These are phyloP conservation scores for Sarcophaga caerulescens DNA, from an alignment of 2,888 invertebrate genomes.

Conservation along the genomic window DNA sequence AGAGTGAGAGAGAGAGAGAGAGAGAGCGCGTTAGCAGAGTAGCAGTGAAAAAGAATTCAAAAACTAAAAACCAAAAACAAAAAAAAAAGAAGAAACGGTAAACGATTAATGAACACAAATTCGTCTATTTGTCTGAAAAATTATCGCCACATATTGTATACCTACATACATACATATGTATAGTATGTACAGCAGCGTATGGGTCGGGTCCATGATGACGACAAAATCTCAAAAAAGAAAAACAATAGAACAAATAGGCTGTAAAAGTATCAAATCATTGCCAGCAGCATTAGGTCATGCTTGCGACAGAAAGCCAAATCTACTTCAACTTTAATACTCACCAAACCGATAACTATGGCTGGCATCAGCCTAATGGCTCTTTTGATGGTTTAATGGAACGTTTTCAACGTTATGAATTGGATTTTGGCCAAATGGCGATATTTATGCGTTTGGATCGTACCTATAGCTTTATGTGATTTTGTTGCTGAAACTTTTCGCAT, in stretches of 20 bases:
- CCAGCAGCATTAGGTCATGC: neutral
- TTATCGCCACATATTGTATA: conserved; percentile 4
- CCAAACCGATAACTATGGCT: conserved; percentile 82
- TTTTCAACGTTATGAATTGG: conserved; percentile 83
- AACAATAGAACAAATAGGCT: neutral
- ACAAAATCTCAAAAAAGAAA: neutral
- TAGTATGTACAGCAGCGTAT: conserved; percentile 5
- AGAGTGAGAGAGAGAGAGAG: neutral
- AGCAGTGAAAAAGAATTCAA: neutral
- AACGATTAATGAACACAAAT: conserved; percentile 46
- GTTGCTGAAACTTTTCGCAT: conserved; percentile 82
- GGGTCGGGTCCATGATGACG: neutral
- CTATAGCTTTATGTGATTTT: conserved; percentile 82
- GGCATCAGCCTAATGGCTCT: conserved; percentile 82
- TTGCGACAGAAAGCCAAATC: neutral
- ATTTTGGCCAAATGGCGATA: conserved; percentile 82
- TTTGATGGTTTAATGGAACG: conserved; percentile 84
- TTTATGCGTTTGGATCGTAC: conserved; percentile 84
- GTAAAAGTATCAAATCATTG: conserved; percentile 6
- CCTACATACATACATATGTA: no score
- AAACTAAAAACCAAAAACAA: neutral
- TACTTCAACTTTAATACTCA: conserved; percentile 78
- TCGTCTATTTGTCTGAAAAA: conserved; percentile 40
- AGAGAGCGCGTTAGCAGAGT: neutral
- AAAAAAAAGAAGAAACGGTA: conserved; percentile 26